Base-by-base conservation (phyloP, 2,113 vertebrate species). In the Amphiprion percula region DNA sequence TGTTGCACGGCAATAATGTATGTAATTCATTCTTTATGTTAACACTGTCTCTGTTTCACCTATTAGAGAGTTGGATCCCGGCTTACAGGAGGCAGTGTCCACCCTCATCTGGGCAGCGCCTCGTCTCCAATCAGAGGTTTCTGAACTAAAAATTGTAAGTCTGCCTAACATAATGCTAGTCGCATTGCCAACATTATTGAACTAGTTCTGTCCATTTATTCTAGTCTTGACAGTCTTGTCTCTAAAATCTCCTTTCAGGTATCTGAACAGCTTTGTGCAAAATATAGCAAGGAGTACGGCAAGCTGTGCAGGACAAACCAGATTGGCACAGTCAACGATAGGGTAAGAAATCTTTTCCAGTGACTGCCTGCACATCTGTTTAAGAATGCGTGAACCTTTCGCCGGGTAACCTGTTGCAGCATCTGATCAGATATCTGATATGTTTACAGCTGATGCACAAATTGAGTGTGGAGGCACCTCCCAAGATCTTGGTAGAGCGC, bases 261-360 rank as follows among this genome's bases (percentile, higher is more conserved):
- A 68, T 97, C 98, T 59, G 98, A 98, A 80, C 98, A 99, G 77
- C 94, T 99, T 15, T 99, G 97, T 92, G 96, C 97, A 86, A 99
- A 99, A 92, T 99, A 99, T 83, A 99, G 98, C 94, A 99, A 99
- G 84, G 98, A 99, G 86, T 99, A 99, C 15, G 98, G 97, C 85
- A 99, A 98, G 87, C 94, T 99, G 37, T 99, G 98, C 90, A 96
- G 97, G 89, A 97, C 96, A 88, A 99, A 99, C 93, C 98, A 99
- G 93, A 99, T 98, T 66, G 98, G 97, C 82, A 99, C 98, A 5
- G 98, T 99, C 82, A 99, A 99, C 14, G 97, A 99, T 74, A 94
- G 97, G 96, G 98, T 99, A 95, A 82, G 93, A 1, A 17, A 17
- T 68, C 24, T 58, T 21, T 61, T 44, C 19, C 9, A 11, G 10